phyloP scores from a whole-genome alignment of 2,797 vertebrate genomes.

The Catharus ustulatus region DNA sequence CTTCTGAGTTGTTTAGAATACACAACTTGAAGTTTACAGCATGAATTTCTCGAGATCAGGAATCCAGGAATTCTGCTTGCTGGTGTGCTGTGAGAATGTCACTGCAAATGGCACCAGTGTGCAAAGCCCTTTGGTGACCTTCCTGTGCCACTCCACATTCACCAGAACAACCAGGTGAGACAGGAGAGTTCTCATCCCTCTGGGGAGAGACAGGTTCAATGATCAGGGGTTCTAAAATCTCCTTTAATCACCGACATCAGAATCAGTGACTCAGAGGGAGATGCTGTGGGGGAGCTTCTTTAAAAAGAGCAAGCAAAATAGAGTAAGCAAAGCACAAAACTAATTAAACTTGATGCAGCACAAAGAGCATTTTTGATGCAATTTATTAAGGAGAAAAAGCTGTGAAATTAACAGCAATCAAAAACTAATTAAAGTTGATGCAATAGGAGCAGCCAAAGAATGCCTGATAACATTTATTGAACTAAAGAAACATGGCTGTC shows the following conservation, averaged over 20 bases:
- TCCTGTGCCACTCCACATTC: neutral
- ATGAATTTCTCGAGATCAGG: neutral
- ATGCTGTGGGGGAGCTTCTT: slow-evolving; percentile 45
- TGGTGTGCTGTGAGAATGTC: neutral
- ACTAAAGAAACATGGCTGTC: slow-evolving; percentile 77
- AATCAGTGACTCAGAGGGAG: slow-evolving; percentile 39
- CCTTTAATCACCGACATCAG: slow-evolving; percentile 12
- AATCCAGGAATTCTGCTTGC: neutral
- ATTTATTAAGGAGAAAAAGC: slow-evolving; percentile 80
- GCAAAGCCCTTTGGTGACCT: neutral
- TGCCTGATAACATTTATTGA: slow-evolving; percentile 80
- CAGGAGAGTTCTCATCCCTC: neutral
- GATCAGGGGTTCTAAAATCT: neutral
- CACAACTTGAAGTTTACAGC: neutral
- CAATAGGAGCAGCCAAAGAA: slow-evolving; percentile 75
- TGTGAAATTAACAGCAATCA: slow-evolving; percentile 84
- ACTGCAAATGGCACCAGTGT: neutral
- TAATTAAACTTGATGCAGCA: slow-evolving; percentile 80
- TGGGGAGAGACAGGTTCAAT: neutral
- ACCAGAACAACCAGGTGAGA: neutral
- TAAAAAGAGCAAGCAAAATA: slow-evolving; percentile 64
- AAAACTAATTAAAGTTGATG: slow-evolving; percentile 83
- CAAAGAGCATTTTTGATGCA: slow-evolving; percentile 77
- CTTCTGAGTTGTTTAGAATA: neutral
- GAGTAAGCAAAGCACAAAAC: slow-evolving; percentile 75